These are phyloP conservation scores for Megalonaias nervosa DNA, from an alignment of 1,140 invertebrate species.

Conservation along the genomic window DNA sequence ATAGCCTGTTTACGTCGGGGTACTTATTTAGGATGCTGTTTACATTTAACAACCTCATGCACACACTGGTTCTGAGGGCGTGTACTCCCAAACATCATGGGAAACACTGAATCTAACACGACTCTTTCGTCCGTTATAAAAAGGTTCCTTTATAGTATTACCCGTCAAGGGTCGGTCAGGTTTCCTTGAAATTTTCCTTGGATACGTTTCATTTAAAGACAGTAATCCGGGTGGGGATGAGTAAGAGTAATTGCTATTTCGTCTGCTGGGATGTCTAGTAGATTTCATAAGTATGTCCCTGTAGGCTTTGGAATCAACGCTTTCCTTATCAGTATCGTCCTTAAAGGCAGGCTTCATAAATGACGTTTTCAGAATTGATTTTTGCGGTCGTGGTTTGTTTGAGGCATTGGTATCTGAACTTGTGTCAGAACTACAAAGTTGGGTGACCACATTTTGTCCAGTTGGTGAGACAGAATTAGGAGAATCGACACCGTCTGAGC, in stretches of 20 bases:
- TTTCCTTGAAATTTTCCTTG: conserved; percentile 1
- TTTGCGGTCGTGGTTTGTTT: conserved; percentile 17
- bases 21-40: no score
- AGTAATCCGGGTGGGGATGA: conserved; percentile 10
- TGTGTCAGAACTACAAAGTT: no score
- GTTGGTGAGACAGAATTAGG: background rate
- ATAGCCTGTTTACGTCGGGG: no score
- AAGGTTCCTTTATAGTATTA: background rate
- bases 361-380: conserved; percentile 28
- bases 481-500: background rate
- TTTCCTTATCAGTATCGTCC: background rate
- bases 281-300: no score
- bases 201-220: conserved; percentile 1
- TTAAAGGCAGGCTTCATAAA: background rate
- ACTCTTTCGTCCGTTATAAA: conserved; percentile 6
- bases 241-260: background rate
- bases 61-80: conserved; percentile 18
- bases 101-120: conserved; percentile 25
- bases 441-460: background rate
- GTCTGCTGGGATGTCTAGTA: background rate
- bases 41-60: no score
- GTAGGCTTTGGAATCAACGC: background rate
- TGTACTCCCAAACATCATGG: conserved; percentile 20
- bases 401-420: background rate
- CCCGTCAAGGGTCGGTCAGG: background rate